Evolutionary conservation across 2,888 invertebrate species (phyloP).

Genomic region (Cabera pusaria): DNA sequence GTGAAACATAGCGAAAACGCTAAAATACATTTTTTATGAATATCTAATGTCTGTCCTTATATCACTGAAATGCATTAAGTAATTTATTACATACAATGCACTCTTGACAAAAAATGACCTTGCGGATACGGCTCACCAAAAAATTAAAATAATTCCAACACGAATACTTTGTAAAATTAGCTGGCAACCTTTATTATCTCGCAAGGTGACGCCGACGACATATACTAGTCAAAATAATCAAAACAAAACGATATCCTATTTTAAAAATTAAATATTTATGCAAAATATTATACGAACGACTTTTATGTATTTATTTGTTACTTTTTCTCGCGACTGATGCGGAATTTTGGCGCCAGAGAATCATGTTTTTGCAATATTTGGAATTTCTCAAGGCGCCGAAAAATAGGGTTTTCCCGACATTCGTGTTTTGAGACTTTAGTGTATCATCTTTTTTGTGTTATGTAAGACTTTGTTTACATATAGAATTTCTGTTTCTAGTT

Average conservation of each 20-base stretch:
- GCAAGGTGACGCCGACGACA: constrained; percentile 1
- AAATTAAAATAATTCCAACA: too few relatives aligned
- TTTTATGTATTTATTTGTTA: constrained; percentile 22
- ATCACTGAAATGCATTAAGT: too few relatives aligned
- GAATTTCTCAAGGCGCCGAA: constrained; percentile 17
- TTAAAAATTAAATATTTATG: too few relatives aligned
- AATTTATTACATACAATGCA: too few relatives aligned
- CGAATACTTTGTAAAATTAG: too few relatives aligned
- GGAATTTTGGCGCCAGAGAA: constrained; percentile 32
- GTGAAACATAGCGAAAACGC: too few relatives aligned
- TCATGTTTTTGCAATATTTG: constrained; percentile 14
- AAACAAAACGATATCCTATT: constrained; percentile 13
- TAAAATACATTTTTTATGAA: too few relatives aligned
- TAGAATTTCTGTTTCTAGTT: too few relatives aligned
- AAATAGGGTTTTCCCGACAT: constrained; percentile 18
- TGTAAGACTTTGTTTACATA: constrained; percentile 4
- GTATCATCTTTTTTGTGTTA: constrained; percentile 4
- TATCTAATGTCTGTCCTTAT: too few relatives aligned
- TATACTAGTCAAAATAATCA: constrained; percentile 3
- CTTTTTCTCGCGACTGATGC: constrained; percentile 10
- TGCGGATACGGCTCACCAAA: too few relatives aligned
- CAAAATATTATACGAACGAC: constrained; percentile 22
- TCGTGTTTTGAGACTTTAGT: constrained; percentile 6
- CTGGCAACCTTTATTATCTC: not conserved
- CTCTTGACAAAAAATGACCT: too few relatives aligned